These are phyloP conservation scores for Malurus splendens DNA, from an alignment of 2,797 vertebrate species.

Conservation along the genomic window DNA sequence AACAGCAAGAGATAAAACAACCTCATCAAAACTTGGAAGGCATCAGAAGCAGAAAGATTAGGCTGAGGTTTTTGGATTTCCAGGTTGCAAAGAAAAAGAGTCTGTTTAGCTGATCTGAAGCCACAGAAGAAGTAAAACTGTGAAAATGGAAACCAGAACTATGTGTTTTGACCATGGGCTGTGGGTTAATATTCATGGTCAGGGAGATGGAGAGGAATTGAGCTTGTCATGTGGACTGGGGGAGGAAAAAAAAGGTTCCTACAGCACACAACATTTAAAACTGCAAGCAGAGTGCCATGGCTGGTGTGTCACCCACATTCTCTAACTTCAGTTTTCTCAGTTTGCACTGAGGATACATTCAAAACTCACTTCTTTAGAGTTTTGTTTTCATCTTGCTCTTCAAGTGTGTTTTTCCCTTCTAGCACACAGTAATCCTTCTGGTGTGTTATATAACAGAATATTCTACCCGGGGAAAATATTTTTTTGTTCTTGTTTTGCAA, in stretches of 20 bases:
- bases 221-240: slow-evolving; percentile 18
- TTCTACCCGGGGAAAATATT: slow-evolving; percentile 47
- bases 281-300: slow-evolving; percentile 14
- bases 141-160: slow-evolving; percentile 48
- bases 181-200: slow-evolving; percentile 28
- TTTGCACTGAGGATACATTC: slow-evolving; percentile 33
- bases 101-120: slow-evolving; percentile 38
- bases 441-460: slow-evolving; percentile 57
- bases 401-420: slow-evolving; percentile 44
- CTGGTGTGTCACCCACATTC: slow-evolving; percentile 33
- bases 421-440: slow-evolving; percentile 46
- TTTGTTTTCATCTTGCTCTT: slow-evolving; percentile 58
- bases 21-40: slow-evolving; percentile 14
- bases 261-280: slow-evolving; percentile 34
- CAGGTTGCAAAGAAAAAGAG: slow-evolving; percentile 18
- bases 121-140: slow-evolving; percentile 21
- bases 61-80: slow-evolving; percentile 39
- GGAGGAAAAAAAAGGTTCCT: background rate
- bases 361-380: slow-evolving; percentile 24
- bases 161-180: slow-evolving; percentile 35
- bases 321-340: slow-evolving; percentile 37
- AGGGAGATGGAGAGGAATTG: background rate
- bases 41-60: slow-evolving; percentile 12
- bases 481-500: slow-evolving; percentile 39
- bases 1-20: slow-evolving; percentile 36